Evolutionary conservation across 2,888 invertebrate genomes (phyloP), one percentile per base, ranked within the genome.

Genomic region (Mythimna loreyi): DNA sequence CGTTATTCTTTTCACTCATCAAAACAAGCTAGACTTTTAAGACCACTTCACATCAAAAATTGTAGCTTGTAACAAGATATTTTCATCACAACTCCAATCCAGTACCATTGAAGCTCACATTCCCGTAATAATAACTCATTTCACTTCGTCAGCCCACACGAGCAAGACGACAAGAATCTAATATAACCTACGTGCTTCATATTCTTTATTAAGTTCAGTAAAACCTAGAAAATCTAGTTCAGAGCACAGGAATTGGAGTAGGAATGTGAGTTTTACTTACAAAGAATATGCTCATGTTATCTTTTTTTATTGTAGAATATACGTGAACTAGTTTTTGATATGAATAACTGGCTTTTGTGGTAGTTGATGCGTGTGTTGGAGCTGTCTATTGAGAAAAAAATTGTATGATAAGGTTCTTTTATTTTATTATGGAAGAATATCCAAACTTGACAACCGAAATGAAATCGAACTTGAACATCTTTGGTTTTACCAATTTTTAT

Each of bases 141-240:
- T 75, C 40, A 21, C 56, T 65, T 67, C 45, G 21, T 61, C 61
- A 61, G 8, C 23, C 30, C 47, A 45, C 21, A 33, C 59, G 64
- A 43, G 43, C 21, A 21, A 11, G n/a, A 61, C 72, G 59, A 62
- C 71, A 72, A 58, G 59, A 56, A 73, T 56, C 58, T 72, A 63
- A 76, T 70, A 79, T 61, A 30, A 52, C 19, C 30, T 47, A 36
- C 79, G 47, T 65, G 72, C 47, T 53, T 53, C 49, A 70, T 70
- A 60, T 67, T 76, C 68, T 70, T 65, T 70, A 68, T 72, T 57
- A 64, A 68, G 70, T 82, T 58, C 43, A 68, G 75, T 52, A 67
- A 66, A 72, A 57, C 58, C 67, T 66, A 58, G 57, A 66, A 69
- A 70, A 76, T 79, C 72, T 68, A 70, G 76, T 71, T 67, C 82